A percentile compares a stretch with the other conserved stretches of the same genome.
Evolutionary conservation across 2,888 invertebrate species (phyloP).

Genomic region (Papilio elwesi): DNA sequence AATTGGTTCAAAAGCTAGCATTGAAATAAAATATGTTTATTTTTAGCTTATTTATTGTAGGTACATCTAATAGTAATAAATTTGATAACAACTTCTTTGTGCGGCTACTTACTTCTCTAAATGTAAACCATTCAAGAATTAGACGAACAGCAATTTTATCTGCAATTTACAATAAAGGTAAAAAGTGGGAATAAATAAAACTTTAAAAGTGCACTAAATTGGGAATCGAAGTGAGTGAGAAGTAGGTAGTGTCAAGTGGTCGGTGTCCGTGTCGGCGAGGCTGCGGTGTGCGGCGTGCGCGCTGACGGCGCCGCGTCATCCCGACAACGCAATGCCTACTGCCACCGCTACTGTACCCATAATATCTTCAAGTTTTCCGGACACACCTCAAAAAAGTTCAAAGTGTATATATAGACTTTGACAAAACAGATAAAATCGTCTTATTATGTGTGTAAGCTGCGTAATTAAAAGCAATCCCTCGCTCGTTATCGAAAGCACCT

Average conservation of each 20-base stretch:
- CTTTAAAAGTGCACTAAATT: neutral
- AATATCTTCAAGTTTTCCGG: neutral
- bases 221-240: neutral
- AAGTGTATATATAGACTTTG: too few species aligned
- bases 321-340: slow-evolving; percentile 21
- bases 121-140: neutral
- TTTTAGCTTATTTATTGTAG: slow-evolving; percentile 1
- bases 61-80: neutral
- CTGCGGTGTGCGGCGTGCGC: slow-evolving; percentile 2
- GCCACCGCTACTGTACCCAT: slow-evolving; percentile 4
- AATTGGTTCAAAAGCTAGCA: neutral
- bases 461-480: too few species aligned
- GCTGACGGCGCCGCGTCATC: slow-evolving; percentile 26
- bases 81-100: neutral
- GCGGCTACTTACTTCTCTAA: neutral
- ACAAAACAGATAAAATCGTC: too few species aligned
- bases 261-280: neutral
- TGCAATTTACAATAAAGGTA: too few species aligned
- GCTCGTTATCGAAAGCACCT: too few species aligned
- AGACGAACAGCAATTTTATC: neutral
- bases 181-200: neutral
- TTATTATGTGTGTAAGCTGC: too few species aligned
- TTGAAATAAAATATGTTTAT: neutral
- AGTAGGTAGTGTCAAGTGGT: neutral
- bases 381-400: neutral